Conservation (phyloP, 1,140 invertebrate species). For the Zaprionus ghesquierei region DNA sequence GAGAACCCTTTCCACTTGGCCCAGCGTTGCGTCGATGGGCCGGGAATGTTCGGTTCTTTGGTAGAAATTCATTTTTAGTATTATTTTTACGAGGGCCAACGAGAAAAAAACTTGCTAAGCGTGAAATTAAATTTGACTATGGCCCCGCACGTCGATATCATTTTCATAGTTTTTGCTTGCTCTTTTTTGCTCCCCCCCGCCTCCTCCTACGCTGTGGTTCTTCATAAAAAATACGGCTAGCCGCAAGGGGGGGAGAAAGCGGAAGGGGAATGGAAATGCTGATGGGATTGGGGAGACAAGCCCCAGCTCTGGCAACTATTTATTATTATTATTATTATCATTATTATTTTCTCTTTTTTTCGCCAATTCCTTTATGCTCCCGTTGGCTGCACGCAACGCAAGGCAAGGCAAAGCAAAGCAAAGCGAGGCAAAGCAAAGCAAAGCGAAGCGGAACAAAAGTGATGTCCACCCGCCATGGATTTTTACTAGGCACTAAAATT, state of each 20-base stretch:
- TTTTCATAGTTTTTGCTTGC: constrained; percentile 56
- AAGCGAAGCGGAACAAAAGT: constrained; percentile 62
- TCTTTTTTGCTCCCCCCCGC: background rate
- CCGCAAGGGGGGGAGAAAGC: background rate
- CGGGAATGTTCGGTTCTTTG: constrained; percentile 1
- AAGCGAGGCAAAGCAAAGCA: background rate
- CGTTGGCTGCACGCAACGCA: constrained; percentile 55
- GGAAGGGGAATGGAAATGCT: background rate
- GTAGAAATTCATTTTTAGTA: constrained; percentile 54
- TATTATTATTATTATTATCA: constrained; percentile 20
- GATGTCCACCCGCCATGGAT: constrained; percentile 65
- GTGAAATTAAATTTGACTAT: constrained; percentile 81
- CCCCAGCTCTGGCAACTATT: constrained; percentile 22
- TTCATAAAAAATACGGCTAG: constrained; percentile 20
- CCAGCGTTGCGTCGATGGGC: no score
- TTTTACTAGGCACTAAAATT: constrained; percentile 75
- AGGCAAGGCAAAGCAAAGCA: constrained; percentile 13
- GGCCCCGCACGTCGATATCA: constrained; percentile 51
- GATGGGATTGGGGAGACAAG: background rate
- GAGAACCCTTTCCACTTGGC: background rate
- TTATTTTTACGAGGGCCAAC: constrained; percentile 23
- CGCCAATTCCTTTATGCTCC: constrained; percentile 45
- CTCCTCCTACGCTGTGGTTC: background rate
- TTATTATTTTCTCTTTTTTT: constrained; percentile 11
- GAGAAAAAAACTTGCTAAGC: constrained; percentile 56